Evolutionary conservation across 2,113 vertebrate species (phyloP).

Genomic region (Sorex araneus): DNA sequence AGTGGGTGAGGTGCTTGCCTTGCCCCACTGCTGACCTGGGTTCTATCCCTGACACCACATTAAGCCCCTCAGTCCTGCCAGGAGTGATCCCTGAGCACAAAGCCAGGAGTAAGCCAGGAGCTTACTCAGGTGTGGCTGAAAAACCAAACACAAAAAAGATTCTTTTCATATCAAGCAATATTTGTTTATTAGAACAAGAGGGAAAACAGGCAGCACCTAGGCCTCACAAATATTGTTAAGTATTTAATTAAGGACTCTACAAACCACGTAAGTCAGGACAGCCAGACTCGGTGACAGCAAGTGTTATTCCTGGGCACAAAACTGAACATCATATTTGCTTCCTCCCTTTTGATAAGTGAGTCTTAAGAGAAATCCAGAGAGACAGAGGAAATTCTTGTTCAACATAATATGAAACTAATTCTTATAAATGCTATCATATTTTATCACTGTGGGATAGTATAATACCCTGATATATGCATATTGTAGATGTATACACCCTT

Average conservation of each 20-base stretch:
- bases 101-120: too few species aligned
- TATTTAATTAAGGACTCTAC: neutral
- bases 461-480: conserved; percentile 13
- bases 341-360: neutral
- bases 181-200: conserved; percentile 46
- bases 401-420: conserved; percentile 31
- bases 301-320: neutral
- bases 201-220: neutral
- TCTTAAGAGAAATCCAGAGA: conserved; percentile 49
- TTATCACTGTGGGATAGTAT: neutral
- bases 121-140: neutral
- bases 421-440: neutral
- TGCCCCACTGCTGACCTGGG: too few species aligned
- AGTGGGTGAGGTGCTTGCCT: too few species aligned
- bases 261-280: neutral
- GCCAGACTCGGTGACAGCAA: neutral
- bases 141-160: neutral
- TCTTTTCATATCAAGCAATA: neutral
- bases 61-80: too few species aligned
- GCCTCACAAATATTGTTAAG: neutral
- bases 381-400: neutral
- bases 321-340: neutral
- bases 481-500: conserved; percentile 29
- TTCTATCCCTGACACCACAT: too few species aligned
- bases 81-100: too few species aligned